Evolutionary conservation across 2,888 invertebrate genomes (phyloP).

Genomic region (Branchipolynoe longqiensis): DNA sequence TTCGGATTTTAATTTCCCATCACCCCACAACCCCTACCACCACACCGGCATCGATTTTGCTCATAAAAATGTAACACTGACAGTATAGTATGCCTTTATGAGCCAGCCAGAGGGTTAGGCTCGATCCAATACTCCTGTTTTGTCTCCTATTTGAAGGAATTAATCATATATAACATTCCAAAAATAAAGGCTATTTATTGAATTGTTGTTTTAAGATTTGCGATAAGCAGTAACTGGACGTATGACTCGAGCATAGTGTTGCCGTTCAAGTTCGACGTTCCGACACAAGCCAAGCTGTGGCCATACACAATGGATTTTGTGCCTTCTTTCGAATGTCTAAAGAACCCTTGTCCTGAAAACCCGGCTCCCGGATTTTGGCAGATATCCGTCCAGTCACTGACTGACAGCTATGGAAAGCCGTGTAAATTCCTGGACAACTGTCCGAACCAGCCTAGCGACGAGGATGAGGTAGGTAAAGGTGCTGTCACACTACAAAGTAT

Average conservation of each 20-base stretch:
- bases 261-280: neutral
- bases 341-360: neutral
- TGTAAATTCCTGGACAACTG: constrained; percentile 14
- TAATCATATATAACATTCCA: too few relatives aligned
- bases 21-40: too few relatives aligned
- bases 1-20: too few relatives aligned
- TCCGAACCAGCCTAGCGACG: neutral
- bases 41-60: too few relatives aligned
- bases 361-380: constrained; percentile 5
- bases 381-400: neutral
- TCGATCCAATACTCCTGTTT: too few relatives aligned
- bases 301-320: constrained; percentile 31
- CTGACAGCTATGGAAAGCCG: constrained; percentile 23
- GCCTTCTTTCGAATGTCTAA: neutral
- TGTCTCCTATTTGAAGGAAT: too few relatives aligned
- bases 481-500: too few relatives aligned
- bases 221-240: neutral
- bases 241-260: constrained; percentile 24
- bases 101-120: too few relatives aligned
- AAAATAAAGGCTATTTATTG: neutral
- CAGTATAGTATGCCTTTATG: too few relatives aligned
- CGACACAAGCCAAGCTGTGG: constrained; percentile 25
- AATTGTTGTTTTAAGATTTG: constrained; percentile 2
- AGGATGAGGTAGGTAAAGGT: constrained; percentile 19
- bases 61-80: too few relatives aligned